phyloP scores from a whole-genome alignment of 2,888 invertebrate genomes.

The Heliconius erato region DNA sequence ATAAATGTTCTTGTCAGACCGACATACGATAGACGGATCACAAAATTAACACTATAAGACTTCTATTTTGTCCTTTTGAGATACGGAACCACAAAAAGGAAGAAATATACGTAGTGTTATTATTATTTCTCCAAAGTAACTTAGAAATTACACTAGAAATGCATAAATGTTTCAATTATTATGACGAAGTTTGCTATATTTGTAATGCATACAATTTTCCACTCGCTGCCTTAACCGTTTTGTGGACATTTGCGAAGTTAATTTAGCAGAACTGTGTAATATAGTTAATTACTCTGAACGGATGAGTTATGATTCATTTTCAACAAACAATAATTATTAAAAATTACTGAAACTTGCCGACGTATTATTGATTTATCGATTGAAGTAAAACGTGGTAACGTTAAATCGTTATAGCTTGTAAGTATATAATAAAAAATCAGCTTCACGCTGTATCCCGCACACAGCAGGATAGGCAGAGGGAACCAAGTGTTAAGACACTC shows the following conservation, averaged over 20 bases:
- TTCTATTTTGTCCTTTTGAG: too few relatives aligned
- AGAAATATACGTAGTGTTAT: not conserved
- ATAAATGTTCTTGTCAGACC: too few relatives aligned
- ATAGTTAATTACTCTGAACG: constrained; percentile 29
- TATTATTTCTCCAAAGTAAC: not conserved
- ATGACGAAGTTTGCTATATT: constrained; percentile 19
- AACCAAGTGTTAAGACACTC: too few relatives aligned
- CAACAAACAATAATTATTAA: constrained; percentile 13
- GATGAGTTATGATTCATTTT: constrained; percentile 17
- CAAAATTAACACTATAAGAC: too few relatives aligned
- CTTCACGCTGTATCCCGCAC: too few relatives aligned
- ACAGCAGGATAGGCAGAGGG: too few relatives aligned
- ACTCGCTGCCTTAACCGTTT: constrained; percentile 18
- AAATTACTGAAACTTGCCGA: constrained; percentile 1
- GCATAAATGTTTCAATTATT: constrained; percentile 31
- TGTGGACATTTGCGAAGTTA: constrained; percentile 33
- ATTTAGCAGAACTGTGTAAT: constrained; percentile 33
- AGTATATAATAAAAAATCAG: too few relatives aligned
- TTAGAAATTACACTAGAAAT: constrained; percentile 5
- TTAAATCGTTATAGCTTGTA: not conserved
- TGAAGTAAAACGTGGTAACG: not conserved
- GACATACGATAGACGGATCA: too few relatives aligned
- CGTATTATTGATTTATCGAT: constrained; percentile 21
- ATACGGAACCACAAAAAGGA: too few relatives aligned
- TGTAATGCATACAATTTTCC: constrained; percentile 38